A percentile compares a stretch with the other conserved stretches of the same genome.
Conservation (phyloP, 2,113 vertebrate genomes). For the Glareola pratincola region DNA sequence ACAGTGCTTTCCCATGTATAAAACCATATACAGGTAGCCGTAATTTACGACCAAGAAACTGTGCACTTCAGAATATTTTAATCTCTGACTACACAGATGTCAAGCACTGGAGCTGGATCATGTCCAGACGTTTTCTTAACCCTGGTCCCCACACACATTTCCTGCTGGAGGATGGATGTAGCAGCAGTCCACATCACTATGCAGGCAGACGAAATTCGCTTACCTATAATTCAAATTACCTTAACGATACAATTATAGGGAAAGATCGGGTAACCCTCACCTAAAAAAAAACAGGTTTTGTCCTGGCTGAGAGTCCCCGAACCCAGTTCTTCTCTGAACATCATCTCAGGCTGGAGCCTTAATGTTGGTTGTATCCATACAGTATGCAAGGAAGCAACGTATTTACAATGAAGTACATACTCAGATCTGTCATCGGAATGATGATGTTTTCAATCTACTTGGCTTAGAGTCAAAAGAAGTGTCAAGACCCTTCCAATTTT, state of each 20-base stretch:
- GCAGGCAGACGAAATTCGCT: neutral
- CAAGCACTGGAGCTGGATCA: neutral
- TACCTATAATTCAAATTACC: neutral
- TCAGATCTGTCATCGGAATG: neutral
- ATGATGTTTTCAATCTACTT: neutral
- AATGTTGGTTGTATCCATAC: neutral
- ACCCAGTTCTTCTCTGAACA: neutral
- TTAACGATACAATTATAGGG: neutral
- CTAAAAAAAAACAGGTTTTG: neutral
- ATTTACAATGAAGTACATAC: neutral
- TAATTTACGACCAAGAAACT: neutral
- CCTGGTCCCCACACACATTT: neutral
- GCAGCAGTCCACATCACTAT: neutral
- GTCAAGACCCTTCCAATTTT: neutral
- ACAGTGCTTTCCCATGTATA: neutral
- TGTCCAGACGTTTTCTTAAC: neutral
- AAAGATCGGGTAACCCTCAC: neutral
- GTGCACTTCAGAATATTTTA: neutral
- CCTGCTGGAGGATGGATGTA: neutral
- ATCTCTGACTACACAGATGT: neutral
- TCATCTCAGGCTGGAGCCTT: neutral
- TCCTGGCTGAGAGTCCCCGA: neutral
- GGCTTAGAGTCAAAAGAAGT: neutral
- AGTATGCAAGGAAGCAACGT: neutral
- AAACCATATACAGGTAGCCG: neutral